Conservation (phyloP, 2,797 vertebrate species). For the Astyanax mexicanus region DNA sequence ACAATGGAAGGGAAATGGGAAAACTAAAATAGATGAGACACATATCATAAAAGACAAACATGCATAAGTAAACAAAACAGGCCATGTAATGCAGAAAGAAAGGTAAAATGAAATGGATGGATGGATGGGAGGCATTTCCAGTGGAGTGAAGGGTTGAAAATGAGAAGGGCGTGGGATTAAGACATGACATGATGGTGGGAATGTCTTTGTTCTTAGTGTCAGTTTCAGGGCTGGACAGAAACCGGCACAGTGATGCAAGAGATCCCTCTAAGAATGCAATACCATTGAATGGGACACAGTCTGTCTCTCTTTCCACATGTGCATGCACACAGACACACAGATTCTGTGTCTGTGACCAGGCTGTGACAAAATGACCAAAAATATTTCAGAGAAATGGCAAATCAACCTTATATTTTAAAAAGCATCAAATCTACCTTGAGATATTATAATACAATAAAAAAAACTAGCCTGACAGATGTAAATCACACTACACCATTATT, state of each 20-base stretch:
- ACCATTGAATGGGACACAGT: neutral
- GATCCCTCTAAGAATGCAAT: neutral
- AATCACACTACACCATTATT: no score
- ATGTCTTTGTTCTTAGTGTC: neutral
- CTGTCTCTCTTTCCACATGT: neutral
- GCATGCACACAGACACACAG: neutral
- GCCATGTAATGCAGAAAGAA: neutral
- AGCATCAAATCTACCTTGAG: no score
- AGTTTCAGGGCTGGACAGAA: neutral
- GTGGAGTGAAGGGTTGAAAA: neutral
- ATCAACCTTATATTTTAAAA: no score
- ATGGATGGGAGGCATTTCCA: neutral
- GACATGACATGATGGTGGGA: neutral
- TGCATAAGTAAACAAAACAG: constrained; percentile 11
- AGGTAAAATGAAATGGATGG: neutral
- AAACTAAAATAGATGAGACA: constrained; percentile 32
- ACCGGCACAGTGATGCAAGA: neutral
- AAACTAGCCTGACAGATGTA: no score
- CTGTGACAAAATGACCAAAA: no score
- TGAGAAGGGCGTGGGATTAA: neutral
- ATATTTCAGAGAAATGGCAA: no score
- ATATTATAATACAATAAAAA: no score
- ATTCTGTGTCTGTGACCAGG: no score
- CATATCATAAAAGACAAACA: constrained; percentile 19
- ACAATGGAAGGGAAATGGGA: constrained; percentile 52